Percentiles rank a stretch among this genome's conserved stretches.
These are phyloP conservation scores for Ceyx margarethae DNA, from an alignment of 2,113 vertebrate species.

Conservation along the genomic window DNA sequence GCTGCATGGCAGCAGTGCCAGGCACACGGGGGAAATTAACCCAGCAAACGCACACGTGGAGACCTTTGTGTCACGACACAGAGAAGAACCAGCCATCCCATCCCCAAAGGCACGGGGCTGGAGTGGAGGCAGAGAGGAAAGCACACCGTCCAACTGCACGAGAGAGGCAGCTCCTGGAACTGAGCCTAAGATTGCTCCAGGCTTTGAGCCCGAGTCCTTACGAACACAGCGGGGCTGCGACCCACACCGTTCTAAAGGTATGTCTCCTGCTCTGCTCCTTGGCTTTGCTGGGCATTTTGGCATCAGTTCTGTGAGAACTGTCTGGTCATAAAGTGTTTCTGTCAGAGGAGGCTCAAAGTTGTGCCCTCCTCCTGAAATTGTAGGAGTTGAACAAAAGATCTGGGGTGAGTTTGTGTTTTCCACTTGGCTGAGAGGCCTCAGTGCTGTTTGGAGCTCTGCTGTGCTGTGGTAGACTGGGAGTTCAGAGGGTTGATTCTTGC, in stretches of 20 bases:
- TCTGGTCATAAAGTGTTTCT: neutral
- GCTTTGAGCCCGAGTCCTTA: slow-evolving; percentile 53
- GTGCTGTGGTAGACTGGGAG: neutral
- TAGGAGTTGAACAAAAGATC: neutral
- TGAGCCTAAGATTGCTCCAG: slow-evolving; percentile 49
- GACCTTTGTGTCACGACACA: neutral
- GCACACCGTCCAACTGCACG: neutral
- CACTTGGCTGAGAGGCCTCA: neutral
- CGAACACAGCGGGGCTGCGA: slow-evolving; percentile 59
- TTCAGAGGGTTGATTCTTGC: neutral
- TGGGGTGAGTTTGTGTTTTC: fast-evolving
- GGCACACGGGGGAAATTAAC: neutral
- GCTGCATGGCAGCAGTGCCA: neutral
- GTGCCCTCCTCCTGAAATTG: neutral
- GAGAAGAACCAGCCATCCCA: neutral
- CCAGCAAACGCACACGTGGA: slow-evolving; percentile 3
- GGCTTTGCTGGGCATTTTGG: fast-evolving
- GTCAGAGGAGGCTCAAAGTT: neutral
- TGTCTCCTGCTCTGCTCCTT: neutral
- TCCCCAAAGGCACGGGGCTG: slow-evolving; percentile 45
- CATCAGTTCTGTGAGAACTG: neutral
- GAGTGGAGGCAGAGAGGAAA: slow-evolving; percentile 16
- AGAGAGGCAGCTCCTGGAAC: slow-evolving; percentile 34
- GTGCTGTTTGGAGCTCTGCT: fast-evolving
- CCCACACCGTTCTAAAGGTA: slow-evolving; percentile 70